Percentiles rank a stretch among this genome's conserved stretches.
Evolutionary conservation across 1,140 invertebrate species (phyloP).

Genomic region (Neodiprion virginianus): DNA sequence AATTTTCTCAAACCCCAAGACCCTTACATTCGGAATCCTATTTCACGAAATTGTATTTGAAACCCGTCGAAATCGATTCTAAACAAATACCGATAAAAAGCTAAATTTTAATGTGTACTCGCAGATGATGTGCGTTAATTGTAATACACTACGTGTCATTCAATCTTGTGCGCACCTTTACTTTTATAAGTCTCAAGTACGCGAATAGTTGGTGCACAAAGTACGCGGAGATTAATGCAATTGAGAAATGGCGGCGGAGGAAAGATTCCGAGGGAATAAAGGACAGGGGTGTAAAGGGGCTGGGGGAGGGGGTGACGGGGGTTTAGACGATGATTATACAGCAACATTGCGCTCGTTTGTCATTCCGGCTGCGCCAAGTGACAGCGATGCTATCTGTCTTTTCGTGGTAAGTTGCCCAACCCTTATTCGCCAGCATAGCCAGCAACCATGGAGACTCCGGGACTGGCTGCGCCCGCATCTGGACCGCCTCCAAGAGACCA

Average conservation of each 20-base stretch:
- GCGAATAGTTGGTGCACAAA: too few species aligned
- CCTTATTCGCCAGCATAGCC: constrained; percentile 37
- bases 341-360: constrained; percentile 52
- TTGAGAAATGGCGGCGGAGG: constrained; percentile 15
- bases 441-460: constrained; percentile 1
- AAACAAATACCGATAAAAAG: too few species aligned
- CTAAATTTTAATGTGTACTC: too few species aligned
- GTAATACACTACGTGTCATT: too few species aligned
- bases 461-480: constrained; percentile 43
- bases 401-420: constrained; percentile 51
- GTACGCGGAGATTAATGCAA: neutral
- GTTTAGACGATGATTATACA: constrained; percentile 47
- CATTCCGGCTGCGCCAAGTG: constrained; percentile 43
- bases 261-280: constrained; percentile 13
- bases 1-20: too few species aligned
- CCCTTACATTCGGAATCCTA: too few species aligned
- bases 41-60: too few species aligned
- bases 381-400: constrained; percentile 49
- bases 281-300: neutral
- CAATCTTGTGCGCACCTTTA: too few species aligned
- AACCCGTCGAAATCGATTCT: too few species aligned
- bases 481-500: constrained; percentile 54
- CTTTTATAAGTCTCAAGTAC: too few species aligned
- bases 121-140: too few species aligned
- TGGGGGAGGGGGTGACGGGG: constrained; percentile 20